Conservation (phyloP, 2,113 vertebrate genomes). For the Manacus vitellinus region DNA sequence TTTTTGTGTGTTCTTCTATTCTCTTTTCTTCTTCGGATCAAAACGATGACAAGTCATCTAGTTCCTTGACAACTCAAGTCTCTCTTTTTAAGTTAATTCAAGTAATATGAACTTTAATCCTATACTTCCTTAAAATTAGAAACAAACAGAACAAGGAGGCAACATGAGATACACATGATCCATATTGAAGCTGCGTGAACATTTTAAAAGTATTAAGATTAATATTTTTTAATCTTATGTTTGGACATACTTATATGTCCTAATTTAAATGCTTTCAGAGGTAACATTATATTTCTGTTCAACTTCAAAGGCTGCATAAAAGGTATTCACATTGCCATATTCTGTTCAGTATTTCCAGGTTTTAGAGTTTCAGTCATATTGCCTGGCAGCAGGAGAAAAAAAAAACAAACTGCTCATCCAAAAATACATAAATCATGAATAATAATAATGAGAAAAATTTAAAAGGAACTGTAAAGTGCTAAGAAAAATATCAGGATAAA, state of each 20-base stretch:
- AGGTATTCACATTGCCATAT: background rate
- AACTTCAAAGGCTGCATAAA: background rate
- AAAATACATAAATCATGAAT: background rate
- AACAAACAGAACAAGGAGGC: background rate
- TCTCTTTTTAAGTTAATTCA: background rate
- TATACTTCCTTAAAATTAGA: background rate
- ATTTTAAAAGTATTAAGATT: background rate
- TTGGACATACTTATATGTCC: background rate
- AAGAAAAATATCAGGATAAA: background rate
- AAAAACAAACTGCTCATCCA: background rate
- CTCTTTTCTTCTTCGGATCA: background rate
- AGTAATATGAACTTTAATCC: background rate
- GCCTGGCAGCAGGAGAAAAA: background rate
- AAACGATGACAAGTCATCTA: background rate
- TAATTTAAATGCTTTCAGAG: background rate
- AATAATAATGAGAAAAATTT: background rate
- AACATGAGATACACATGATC: background rate
- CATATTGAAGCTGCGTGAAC: background rate
- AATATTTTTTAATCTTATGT: background rate
- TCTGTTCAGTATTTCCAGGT: background rate
- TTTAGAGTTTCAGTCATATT: background rate
- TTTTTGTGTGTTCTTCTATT: background rate
- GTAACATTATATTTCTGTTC: background rate
- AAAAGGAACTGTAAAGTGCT: background rate
- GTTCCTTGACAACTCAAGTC: background rate